These are phyloP conservation scores for Ascaphus truei DNA, from an alignment of 2,113 vertebrate genomes.

Conservation along the genomic window DNA sequence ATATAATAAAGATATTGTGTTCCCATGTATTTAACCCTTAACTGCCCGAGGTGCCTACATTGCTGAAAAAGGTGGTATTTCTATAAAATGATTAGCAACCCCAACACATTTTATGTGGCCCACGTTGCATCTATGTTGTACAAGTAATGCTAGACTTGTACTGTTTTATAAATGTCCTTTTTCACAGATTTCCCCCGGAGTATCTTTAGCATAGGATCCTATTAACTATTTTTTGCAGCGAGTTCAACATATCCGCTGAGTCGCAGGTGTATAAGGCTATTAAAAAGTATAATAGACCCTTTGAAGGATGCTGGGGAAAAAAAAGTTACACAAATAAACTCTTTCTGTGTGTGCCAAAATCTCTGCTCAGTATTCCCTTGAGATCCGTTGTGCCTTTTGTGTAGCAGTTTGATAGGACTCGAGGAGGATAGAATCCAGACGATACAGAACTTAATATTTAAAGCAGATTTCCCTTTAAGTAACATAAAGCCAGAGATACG, in stretches of 20 bases:
- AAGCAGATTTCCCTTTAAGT: slow-evolving; percentile 34
- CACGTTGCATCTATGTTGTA: background rate
- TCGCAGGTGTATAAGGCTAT: slow-evolving; percentile 34
- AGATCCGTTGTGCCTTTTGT: slow-evolving; percentile 17
- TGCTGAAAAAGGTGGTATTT: background rate
- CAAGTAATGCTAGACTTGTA: slow-evolving; percentile 18
- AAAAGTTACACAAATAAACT: slow-evolving; percentile 35
- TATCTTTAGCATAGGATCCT: slow-evolving; percentile 31
- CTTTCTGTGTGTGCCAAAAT: slow-evolving; percentile 34
- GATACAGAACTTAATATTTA: slow-evolving; percentile 31
- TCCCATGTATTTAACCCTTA: background rate
- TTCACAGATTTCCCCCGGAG: slow-evolving; percentile 17
- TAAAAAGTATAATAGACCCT: slow-evolving; percentile 35
- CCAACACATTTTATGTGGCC: background rate
- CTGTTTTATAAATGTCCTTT: slow-evolving; percentile 24
- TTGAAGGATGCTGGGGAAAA: slow-evolving; percentile 32
- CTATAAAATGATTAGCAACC: background rate
- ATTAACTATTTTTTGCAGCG: slow-evolving; percentile 33
- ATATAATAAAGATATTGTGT: background rate
- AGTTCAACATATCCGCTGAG: slow-evolving; percentile 29
- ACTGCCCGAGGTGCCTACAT: background rate
- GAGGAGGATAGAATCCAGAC: slow-evolving; percentile 33
- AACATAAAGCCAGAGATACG: slow-evolving; percentile 26
- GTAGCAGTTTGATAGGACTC: slow-evolving; percentile 28
- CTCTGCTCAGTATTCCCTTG: slow-evolving; percentile 16